Base-by-base conservation (phyloP, 2,888 invertebrate species). In the Leptopilina myrica region DNA sequence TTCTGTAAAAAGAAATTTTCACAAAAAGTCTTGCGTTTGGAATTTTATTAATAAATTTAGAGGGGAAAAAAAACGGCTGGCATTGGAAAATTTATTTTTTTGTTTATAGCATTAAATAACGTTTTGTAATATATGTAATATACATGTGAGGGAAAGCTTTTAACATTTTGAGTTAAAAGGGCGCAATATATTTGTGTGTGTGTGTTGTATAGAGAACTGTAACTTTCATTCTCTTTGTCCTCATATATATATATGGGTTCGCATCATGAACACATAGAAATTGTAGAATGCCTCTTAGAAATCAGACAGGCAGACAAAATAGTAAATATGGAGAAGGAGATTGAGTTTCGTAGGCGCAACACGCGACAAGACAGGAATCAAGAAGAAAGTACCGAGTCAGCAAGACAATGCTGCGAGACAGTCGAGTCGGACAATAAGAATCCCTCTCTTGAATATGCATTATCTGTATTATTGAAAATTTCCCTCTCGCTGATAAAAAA, bases 301-400 rank as follows among this genome's bases (percentile, higher is more conserved):
- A 67, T 49, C 67, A 67, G 67, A 67, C 46, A 67, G 49, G 67
- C 67, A 67, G 67, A 49, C 49, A 67, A 67, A 67, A 49, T 67
- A 49, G 67, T 67, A 20, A 66, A 49, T 46, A 12, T 11, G 49
- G 11, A 46, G 67, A 8, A 46, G 20, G 20, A 67, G 43, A 67
- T 67, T n/a, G 11, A 67, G 67, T 49, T 64, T 49, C 46, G 67
- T 67, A 46, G 46, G 46, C 67, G 67, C 46, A 67, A 67, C 14
- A n/a, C 12, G 40, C 65, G n/a, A 33, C 65, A 65, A 33, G n/a
- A 40, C 14, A 46, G 46, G 46, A 67, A 46, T 67, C 15, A 67
- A 67, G 49, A 9, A 5, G 33, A 64, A 64, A 64, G 64, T 33
- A 33, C 15, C 5, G 46, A 20, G 49, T 67, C 67, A 67, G 67